phyloP scores from a whole-genome alignment of 2,888 invertebrate genomes.

The Andrena hattorfiana region DNA sequence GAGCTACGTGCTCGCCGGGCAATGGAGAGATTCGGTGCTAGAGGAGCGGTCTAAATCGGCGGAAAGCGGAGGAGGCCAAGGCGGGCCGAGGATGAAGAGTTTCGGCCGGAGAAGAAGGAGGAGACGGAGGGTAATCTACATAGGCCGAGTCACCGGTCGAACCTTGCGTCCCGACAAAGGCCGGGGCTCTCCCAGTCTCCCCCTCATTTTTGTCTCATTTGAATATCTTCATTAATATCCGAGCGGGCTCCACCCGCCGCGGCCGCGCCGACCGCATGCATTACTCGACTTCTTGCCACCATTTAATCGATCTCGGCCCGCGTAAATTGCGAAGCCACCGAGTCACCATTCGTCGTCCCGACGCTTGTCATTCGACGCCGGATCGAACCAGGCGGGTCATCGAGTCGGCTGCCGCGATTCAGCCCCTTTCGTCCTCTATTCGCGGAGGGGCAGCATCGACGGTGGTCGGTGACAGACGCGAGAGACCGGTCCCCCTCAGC shows the following conservation, averaged over 20 bases:
- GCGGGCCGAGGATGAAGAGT: conserved; percentile 69
- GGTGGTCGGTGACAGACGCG: not conserved
- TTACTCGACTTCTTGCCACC: conserved; percentile 81
- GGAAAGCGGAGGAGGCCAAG: conserved; percentile 51
- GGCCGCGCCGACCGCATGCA: conserved; percentile 74
- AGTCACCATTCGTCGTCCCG: conserved; percentile 52
- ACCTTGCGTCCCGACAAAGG: conserved; percentile 85
- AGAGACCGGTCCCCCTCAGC: not conserved
- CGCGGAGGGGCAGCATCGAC: not conserved
- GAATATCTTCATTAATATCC: conserved; percentile 85
- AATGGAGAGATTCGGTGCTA: too few relatives aligned
- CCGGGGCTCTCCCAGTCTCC: conserved; percentile 81
- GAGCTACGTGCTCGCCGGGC: too few relatives aligned
- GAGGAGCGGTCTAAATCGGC: conserved; percentile 20
- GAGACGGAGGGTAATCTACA: conserved; percentile 78
- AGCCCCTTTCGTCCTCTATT: not conserved
- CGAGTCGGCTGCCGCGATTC: not conserved
- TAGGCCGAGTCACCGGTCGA: conserved; percentile 81
- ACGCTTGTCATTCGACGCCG: conserved; percentile 43
- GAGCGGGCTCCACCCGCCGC: conserved; percentile 66
- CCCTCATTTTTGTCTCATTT: conserved; percentile 83
- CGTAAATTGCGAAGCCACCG: conserved; percentile 72
- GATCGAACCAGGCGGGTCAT: conserved; percentile 20
- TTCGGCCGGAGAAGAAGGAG: conserved; percentile 54
- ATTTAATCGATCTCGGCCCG: conserved; percentile 80